These are phyloP conservation scores for Hirundo rustica DNA, from an alignment of 2,797 vertebrate genomes.

Conservation along the genomic window DNA sequence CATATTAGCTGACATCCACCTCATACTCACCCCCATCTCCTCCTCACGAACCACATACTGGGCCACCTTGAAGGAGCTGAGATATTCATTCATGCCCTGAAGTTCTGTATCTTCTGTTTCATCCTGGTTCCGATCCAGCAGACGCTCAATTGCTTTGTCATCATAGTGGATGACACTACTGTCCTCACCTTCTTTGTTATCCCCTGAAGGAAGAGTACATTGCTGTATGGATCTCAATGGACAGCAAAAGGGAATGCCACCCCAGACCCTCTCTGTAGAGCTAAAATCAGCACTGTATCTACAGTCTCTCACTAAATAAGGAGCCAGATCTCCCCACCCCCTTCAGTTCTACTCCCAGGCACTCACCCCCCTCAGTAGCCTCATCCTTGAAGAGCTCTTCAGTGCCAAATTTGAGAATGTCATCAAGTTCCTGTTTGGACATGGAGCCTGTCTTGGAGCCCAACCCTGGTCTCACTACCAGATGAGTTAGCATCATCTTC, in stretches of 20 bases:
- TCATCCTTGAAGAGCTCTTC: constrained; percentile 97
- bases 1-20: neutral
- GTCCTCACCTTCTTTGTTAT: constrained; percentile 94
- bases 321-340: neutral
- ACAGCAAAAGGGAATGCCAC: neutral
- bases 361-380: constrained; percentile 83
- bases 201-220: constrained; percentile 75
- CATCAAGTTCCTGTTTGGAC: constrained; percentile 98
- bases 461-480: constrained; percentile 94
- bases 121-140: constrained; percentile 94
- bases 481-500: constrained; percentile 99
- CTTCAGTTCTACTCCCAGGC: neutral
- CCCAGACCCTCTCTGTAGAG: neutral
- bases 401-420: constrained; percentile 98
- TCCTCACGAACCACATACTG: constrained; percentile 99
- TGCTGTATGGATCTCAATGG: neutral
- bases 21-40: constrained; percentile 91
- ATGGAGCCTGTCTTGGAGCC: constrained; percentile 98
- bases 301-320: neutral
- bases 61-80: constrained; percentile 98
- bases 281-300: neutral
- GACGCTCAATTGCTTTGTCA: constrained; percentile 91
- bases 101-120: constrained; percentile 95
- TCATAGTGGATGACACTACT: constrained; percentile 98
- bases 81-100: constrained; percentile 99